Percentiles rank a stretch among this genome's conserved stretches.
These are phyloP conservation scores for Notothenia coriiceps DNA, from an alignment of 2,113 vertebrate genomes.

Conservation along the genomic window DNA sequence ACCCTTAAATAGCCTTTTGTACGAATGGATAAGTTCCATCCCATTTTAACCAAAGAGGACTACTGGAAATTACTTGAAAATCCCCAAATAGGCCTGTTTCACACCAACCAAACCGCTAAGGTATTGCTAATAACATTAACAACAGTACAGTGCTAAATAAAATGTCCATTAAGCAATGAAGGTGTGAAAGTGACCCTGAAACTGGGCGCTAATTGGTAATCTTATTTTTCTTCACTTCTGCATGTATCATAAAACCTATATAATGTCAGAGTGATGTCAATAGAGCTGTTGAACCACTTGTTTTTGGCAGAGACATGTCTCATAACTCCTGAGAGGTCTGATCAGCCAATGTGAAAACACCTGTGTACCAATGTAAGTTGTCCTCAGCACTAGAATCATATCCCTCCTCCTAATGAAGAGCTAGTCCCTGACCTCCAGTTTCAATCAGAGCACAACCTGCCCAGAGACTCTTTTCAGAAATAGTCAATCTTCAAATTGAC, in stretches of 20 bases:
- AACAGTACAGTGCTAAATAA: not conserved
- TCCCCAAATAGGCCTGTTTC: not conserved
- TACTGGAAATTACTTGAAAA: not conserved
- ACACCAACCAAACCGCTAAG: not conserved
- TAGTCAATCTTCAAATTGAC: not conserved
- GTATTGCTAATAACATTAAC: not conserved
- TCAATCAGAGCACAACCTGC: not conserved
- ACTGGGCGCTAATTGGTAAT: not conserved
- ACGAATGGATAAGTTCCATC: not conserved
- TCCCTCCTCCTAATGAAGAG: constrained; percentile 7
- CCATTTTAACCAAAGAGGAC: not conserved
- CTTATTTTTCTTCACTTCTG: not conserved
- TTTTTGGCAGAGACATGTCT: not conserved
- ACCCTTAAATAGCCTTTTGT: not conserved
- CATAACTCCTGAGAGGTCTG: not conserved
- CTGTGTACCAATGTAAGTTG: constrained; percentile 11
- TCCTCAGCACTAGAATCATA: constrained; percentile 31
- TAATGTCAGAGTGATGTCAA: not conserved
- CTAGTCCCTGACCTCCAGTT: constrained; percentile 18
- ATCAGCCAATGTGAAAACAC: not conserved
- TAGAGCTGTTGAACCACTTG: not conserved
- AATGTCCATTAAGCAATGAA: not conserved
- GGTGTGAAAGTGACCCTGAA: not conserved
- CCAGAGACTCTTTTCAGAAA: not conserved
- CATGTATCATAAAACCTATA: not conserved